Evolutionary conservation across 2,113 vertebrate genomes (phyloP).

Genomic region (Varanus salvator): DNA sequence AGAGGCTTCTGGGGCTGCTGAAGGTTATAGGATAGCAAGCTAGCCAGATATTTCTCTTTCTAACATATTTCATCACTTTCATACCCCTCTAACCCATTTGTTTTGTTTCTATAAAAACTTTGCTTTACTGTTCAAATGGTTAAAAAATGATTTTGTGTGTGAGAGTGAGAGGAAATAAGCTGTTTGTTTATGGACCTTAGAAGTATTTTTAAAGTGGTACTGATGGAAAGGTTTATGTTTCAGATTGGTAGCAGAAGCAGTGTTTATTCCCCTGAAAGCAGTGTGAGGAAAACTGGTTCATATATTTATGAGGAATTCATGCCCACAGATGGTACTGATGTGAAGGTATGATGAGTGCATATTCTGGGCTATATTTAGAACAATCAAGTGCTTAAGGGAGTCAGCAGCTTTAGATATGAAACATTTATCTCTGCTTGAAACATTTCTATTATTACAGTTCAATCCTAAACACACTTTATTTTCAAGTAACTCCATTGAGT

Average conservation of each 20-base stretch:
- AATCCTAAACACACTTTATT: neutral
- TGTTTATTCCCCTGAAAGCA: conserved; percentile 92
- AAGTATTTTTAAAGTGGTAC: conserved; percentile 28
- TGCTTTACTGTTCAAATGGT: neutral
- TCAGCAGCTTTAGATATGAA: conserved; percentile 33
- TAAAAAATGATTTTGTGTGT: neutral
- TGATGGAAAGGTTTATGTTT: conserved; percentile 60
- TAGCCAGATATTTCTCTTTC: neutral
- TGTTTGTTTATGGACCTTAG: conserved; percentile 24
- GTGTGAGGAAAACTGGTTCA: conserved; percentile 89
- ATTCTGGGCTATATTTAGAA: conserved; percentile 41
- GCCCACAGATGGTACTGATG: conserved; percentile 93
- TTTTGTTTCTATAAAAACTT: neutral
- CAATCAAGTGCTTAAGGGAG: conserved; percentile 26
- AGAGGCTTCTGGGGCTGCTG: neutral
- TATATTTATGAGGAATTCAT: conserved; percentile 95
- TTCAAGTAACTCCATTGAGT: neutral
- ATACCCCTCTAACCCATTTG: neutral
- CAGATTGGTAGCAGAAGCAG: conserved; percentile 94
- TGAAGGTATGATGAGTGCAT: conserved; percentile 79
- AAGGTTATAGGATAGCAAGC: neutral
- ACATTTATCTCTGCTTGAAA: neutral
- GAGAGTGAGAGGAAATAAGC: neutral
- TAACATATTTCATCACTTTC: neutral
- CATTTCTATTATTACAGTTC: conserved; percentile 29